These are phyloP conservation scores for Eupithecia subumbrata DNA, from an alignment of 2,888 invertebrate genomes.

Conservation along the genomic window DNA sequence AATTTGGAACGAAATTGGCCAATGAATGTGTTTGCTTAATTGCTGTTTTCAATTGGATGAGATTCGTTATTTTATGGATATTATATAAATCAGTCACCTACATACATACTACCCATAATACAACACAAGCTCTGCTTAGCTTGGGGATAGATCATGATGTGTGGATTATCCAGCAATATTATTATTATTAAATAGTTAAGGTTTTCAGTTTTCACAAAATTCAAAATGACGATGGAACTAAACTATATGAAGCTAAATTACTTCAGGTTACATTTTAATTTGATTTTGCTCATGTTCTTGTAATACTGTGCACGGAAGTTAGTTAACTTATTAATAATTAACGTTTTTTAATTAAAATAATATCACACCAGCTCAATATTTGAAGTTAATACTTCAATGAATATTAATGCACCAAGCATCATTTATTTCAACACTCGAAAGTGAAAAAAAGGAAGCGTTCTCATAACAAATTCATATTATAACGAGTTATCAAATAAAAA, in stretches of 20 bases:
- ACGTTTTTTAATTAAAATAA: constrained; percentile 28
- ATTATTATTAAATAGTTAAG: not conserved
- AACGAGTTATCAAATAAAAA: constrained; percentile 50
- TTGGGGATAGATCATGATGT: no score
- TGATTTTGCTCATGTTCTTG: not conserved
- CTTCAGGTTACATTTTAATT: not conserved
- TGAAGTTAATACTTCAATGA: constrained; percentile 36
- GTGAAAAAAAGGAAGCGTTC: constrained; percentile 41
- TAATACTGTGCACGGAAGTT: constrained; percentile 15
- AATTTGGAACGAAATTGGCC: constrained; percentile 39
- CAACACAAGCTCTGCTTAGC: no score
- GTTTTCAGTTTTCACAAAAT: not conserved
- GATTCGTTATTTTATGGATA: not conserved
- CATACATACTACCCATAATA: no score
- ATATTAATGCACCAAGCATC: constrained; percentile 35
- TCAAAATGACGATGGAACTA: not conserved
- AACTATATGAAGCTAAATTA: not conserved
- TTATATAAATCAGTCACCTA: not conserved
- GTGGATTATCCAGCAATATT: no score
- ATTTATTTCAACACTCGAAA: constrained; percentile 37
- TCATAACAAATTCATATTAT: constrained; percentile 42
- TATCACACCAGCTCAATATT: constrained; percentile 27
- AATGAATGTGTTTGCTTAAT: constrained; percentile 41
- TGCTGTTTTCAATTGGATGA: constrained; percentile 29
- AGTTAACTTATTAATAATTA: constrained; percentile 19